Conservation (phyloP, 2,113 vertebrate species). For the Gorsachius goisagi region DNA sequence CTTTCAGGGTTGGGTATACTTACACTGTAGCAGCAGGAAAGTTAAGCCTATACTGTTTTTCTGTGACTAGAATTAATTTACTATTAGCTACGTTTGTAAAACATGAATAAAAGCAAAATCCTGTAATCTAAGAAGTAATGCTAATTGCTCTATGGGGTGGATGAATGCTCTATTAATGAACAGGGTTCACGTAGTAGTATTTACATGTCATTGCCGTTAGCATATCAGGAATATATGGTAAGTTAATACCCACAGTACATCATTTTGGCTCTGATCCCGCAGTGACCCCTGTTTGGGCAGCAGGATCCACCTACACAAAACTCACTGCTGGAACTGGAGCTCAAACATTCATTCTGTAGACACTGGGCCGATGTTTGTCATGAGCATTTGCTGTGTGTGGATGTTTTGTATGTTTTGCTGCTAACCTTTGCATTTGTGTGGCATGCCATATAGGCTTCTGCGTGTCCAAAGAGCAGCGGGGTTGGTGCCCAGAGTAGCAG, state of each 20-base stretch:
- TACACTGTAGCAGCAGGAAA: conserved; percentile 22
- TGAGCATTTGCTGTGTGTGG: background rate
- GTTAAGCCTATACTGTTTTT: conserved; percentile 32
- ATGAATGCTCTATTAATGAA: background rate
- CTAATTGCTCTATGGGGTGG: background rate
- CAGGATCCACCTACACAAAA: background rate
- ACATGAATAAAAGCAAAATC: background rate
- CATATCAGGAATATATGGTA: background rate
- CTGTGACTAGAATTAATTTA: conserved; percentile 23
- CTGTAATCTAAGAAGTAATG: background rate
- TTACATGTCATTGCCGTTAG: background rate
- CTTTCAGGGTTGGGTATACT: conserved; percentile 49
- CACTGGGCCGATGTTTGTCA: background rate
- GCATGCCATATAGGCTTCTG: background rate
- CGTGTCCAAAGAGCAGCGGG: background rate
- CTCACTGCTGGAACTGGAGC: background rate
- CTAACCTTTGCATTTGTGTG: background rate
- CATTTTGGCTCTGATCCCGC: background rate
- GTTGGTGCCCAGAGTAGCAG: background rate
- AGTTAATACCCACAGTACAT: background rate
- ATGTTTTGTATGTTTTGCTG: background rate
- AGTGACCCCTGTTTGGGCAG: background rate
- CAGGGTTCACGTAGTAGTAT: background rate
- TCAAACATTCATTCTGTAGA: background rate
- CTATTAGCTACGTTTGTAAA: background rate